Conservation (phyloP, 2,888 invertebrate genomes). For the Cheilosia urbana region DNA sequence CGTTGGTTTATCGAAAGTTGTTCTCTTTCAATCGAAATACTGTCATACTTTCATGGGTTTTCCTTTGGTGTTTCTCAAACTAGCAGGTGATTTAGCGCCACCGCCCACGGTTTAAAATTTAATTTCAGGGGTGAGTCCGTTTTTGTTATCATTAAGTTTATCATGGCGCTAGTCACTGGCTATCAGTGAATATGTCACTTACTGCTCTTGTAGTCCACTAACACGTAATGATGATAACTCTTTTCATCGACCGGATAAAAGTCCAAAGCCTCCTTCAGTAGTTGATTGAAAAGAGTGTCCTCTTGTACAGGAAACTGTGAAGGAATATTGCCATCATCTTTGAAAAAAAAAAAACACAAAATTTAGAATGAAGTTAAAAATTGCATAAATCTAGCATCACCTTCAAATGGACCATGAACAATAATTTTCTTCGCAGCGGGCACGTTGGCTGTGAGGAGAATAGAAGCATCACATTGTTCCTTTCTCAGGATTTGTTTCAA, state of each 20-base stretch:
- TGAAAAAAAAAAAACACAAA: slow-evolving; percentile 8
- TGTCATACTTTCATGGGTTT: too few relatives aligned
- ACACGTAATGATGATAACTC: slow-evolving; percentile 94
- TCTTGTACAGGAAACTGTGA: slow-evolving; percentile 99
- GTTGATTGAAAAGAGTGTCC: slow-evolving; percentile 97
- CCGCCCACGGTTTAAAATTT: too few relatives aligned
- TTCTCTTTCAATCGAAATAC: too few relatives aligned
- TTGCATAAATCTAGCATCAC: slow-evolving; percentile 30
- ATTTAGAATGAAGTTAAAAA: background rate
- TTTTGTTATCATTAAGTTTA: too few relatives aligned
- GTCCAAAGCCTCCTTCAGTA: slow-evolving; percentile 97
- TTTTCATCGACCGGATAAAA: slow-evolving; percentile 98
- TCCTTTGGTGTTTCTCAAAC: too few relatives aligned
- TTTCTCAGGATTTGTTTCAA: slow-evolving; percentile 98
- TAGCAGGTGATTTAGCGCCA: too few relatives aligned
- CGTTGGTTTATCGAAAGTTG: too few relatives aligned
- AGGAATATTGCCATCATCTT: slow-evolving; percentile 96
- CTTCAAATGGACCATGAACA: slow-evolving; percentile 91
- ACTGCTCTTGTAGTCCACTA: slow-evolving; percentile 99
- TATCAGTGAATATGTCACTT: slow-evolving; percentile 81
- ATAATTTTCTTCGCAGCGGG: slow-evolving; percentile 99
- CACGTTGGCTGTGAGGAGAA: slow-evolving; percentile 98
- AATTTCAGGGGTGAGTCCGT: too few relatives aligned
- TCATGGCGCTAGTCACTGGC: too few relatives aligned
- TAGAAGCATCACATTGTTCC: slow-evolving; percentile 99